Conservation (phyloP, 2,113 vertebrate genomes). For the Pachypanchax playfairii region DNA sequence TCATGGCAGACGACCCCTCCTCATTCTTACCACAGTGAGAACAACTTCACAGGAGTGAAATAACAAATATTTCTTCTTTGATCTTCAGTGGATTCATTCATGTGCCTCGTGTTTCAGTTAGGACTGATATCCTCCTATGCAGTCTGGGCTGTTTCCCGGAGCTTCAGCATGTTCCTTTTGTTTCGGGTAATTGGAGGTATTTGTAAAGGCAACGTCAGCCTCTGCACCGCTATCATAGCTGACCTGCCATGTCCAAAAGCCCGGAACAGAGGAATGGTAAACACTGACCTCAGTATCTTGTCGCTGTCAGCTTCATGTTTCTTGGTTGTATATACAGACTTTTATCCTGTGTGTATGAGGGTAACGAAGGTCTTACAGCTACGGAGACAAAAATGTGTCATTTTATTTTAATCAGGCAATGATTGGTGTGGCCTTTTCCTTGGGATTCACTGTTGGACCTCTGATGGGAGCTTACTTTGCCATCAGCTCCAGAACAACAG, state of each 20-base stretch:
- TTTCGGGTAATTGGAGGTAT: conserved; percentile 91
- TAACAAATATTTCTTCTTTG: not conserved
- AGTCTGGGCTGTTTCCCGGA: conserved; percentile 89
- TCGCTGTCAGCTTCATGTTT: too few relatives aligned
- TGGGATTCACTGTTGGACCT: conserved; percentile 94
- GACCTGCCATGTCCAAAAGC: conserved; percentile 86
- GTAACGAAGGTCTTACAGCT: too few relatives aligned
- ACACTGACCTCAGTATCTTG: conserved; percentile 9
- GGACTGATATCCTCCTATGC: conserved; percentile 89
- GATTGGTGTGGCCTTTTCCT: conserved; percentile 93
- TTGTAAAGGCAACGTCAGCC: conserved; percentile 95
- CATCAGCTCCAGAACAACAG: conserved; percentile 60
- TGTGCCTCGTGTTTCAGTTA: conserved; percentile 75
- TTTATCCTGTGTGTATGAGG: too few relatives aligned
- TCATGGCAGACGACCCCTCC: conserved; percentile 86
- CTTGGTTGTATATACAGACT: too few relatives aligned
- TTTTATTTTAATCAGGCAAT: conserved; percentile 82
- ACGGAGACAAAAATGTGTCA: too few relatives aligned
- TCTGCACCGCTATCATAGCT: conserved; percentile 90
- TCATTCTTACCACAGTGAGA: conserved; percentile 88
- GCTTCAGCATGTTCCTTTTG: conserved; percentile 89
- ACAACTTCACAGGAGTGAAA: too few relatives aligned
- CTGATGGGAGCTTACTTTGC: conserved; percentile 91
- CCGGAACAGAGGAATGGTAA: conserved; percentile 93
- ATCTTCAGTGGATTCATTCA: not conserved